These are phyloP conservation scores for Laothoe populi DNA, from an alignment of 2,888 invertebrate genomes.

Conservation along the genomic window DNA sequence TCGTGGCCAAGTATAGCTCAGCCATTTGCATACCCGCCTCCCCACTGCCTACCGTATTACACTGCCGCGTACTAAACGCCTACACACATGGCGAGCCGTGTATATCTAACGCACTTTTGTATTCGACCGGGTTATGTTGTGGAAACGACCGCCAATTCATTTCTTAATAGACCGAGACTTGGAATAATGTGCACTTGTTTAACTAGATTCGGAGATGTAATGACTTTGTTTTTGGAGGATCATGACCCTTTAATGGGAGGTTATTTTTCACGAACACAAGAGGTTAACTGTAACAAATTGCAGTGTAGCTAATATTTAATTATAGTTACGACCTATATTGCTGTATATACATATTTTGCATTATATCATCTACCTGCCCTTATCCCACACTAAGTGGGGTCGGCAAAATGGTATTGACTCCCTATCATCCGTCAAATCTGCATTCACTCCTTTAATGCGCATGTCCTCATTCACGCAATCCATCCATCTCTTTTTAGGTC, in stretches of 20 bases:
- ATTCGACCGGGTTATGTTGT: constrained; percentile 49
- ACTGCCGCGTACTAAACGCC: constrained; percentile 53
- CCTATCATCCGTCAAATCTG: too few species aligned
- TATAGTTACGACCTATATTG: too few species aligned
- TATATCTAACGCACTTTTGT: constrained; percentile 41
- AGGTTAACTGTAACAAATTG: background rate
- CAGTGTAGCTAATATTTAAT: background rate
- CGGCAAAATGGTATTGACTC: too few species aligned
- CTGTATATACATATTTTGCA: too few species aligned
- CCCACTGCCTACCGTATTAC: constrained; percentile 77
- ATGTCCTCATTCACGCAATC: too few species aligned
- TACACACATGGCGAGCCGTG: constrained; percentile 30
- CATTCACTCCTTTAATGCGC: too few species aligned
- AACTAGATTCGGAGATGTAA: constrained; percentile 51
- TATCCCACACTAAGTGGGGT: too few species aligned
- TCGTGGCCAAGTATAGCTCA: constrained; percentile 79
- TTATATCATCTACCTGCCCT: too few species aligned
- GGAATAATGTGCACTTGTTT: constrained; percentile 51
- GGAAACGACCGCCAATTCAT: constrained; percentile 57
- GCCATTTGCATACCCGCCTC: constrained; percentile 81
- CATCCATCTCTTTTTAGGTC: too few species aligned
- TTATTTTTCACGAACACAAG: background rate
- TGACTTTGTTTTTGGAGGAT: constrained; percentile 13
- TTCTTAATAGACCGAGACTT: constrained; percentile 60
- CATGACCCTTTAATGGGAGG: background rate